phyloP scores from a whole-genome alignment of 1,140 invertebrate genomes.

The Drosophila elegans region DNA sequence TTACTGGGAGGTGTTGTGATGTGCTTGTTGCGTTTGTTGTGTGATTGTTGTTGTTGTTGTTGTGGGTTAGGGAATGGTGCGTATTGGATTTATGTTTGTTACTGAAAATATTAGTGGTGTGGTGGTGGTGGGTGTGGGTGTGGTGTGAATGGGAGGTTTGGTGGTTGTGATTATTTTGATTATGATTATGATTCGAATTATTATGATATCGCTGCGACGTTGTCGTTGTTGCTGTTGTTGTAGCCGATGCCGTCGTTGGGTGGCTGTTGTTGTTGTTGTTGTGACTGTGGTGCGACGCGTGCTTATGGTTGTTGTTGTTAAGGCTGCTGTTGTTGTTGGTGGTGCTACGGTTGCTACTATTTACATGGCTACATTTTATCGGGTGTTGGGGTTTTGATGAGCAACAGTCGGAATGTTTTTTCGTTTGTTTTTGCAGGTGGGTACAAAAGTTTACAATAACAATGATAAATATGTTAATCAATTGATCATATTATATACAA shows the following conservation, averaged over 20 bases:
- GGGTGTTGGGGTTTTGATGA: conserved; percentile 52
- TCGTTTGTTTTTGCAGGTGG: conserved; percentile 43
- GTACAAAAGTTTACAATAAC: conserved; percentile 79
- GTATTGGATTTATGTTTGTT: conserved; percentile 68
- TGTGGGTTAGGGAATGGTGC: conserved; percentile 54
- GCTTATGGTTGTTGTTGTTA: conserved; percentile 68
- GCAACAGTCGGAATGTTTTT: conserved; percentile 73
- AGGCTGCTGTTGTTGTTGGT: conserved; percentile 72
- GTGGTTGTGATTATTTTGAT: conserved; percentile 43
- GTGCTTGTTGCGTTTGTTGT: conserved; percentile 49
- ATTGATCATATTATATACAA: conserved; percentile 75
- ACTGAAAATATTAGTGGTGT: conserved; percentile 53
- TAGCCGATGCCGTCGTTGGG: conserved; percentile 47
- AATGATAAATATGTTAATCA: conserved; percentile 81
- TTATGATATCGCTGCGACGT: conserved; percentile 67
- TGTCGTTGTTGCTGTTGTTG: conserved; percentile 43
- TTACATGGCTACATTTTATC: conserved; percentile 77
- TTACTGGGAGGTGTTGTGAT: conserved; percentile 38
- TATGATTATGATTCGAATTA: conserved; percentile 46
- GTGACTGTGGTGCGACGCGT: conserved; percentile 47
- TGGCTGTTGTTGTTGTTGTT: conserved; percentile 56
- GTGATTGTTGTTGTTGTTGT: conserved; percentile 39
- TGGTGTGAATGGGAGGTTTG: conserved; percentile 26
- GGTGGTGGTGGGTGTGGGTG: conserved; percentile 38
- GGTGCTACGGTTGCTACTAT: conserved; percentile 80